Evolutionary conservation across 1,140 invertebrate species (phyloP).

Genomic region (Nylanderia fulva): DNA sequence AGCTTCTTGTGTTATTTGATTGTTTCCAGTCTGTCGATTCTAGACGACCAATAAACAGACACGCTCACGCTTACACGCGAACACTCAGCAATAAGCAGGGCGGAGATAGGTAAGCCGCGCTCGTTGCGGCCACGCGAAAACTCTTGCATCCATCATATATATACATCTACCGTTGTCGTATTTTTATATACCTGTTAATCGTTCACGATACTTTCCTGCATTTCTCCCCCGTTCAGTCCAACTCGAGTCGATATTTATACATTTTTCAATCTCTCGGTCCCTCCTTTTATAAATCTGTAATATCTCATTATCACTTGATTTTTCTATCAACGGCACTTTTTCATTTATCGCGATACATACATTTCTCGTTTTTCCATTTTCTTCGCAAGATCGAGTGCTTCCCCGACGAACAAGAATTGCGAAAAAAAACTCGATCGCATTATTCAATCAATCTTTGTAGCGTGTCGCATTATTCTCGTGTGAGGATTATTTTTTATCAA

Average conservation of each 20-base stretch:
- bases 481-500: background rate
- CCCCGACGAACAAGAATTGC: background rate
- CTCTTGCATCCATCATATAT: slow-evolving; percentile 54
- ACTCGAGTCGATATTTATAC: background rate
- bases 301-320: slow-evolving; percentile 1
- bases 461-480: background rate
- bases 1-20: slow-evolving; percentile 72
- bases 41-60: slow-evolving; percentile 81
- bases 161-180: slow-evolving; percentile 67
- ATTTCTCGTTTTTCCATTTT: background rate
- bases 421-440: background rate
- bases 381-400: slow-evolving; percentile 11
- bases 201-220: slow-evolving; percentile 55
- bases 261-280: background rate
- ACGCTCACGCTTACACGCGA: slow-evolving; percentile 71
- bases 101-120: slow-evolving; percentile 75
- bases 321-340: background rate
- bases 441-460: background rate
- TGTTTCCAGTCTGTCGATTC: slow-evolving; percentile 83
- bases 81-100: slow-evolving; percentile 76
- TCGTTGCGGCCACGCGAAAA: slow-evolving; percentile 67
- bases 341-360: background rate
- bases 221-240: background rate
- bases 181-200: slow-evolving; percentile 66
- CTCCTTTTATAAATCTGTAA: background rate